phyloP scores from a whole-genome alignment of 2,113 vertebrate species.

The Rallus limicola region DNA sequence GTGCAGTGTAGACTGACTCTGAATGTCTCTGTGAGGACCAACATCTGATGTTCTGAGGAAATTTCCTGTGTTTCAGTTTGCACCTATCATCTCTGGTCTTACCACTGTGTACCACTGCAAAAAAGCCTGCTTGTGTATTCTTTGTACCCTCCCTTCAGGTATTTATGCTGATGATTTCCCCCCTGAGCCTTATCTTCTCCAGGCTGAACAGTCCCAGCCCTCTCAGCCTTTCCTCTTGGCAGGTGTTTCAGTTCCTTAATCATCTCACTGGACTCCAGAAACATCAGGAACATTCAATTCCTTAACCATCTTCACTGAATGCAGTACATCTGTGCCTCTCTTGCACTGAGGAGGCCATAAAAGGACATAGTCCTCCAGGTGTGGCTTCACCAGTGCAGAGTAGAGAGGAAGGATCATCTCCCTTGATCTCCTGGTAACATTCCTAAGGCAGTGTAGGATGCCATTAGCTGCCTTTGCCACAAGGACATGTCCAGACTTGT shows the following conservation, averaged over 20 bases:
- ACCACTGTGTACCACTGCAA: background rate
- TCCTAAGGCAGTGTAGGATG: background rate
- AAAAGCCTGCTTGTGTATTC: background rate
- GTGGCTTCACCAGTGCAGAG: background rate
- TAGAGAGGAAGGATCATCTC: background rate
- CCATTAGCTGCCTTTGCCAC: background rate
- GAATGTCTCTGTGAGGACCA: background rate
- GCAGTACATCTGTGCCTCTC: background rate
- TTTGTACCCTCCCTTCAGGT: background rate
- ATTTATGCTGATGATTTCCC: background rate
- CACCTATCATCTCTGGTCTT: background rate
- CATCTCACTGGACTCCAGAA: accelerated
- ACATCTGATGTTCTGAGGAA: background rate
- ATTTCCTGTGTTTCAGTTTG: background rate
- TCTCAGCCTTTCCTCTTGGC: background rate
- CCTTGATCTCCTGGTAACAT: background rate
- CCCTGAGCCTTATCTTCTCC: background rate
- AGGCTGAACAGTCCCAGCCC: background rate
- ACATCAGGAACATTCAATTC: background rate
- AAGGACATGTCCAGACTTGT: background rate
- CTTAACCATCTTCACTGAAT: accelerated
- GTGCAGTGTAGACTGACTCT: background rate
- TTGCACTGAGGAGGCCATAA: background rate
- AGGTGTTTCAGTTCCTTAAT: background rate
- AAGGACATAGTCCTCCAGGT: background rate